Conservation (phyloP, 2,113 vertebrate genomes). For the Colinus virginianus region DNA sequence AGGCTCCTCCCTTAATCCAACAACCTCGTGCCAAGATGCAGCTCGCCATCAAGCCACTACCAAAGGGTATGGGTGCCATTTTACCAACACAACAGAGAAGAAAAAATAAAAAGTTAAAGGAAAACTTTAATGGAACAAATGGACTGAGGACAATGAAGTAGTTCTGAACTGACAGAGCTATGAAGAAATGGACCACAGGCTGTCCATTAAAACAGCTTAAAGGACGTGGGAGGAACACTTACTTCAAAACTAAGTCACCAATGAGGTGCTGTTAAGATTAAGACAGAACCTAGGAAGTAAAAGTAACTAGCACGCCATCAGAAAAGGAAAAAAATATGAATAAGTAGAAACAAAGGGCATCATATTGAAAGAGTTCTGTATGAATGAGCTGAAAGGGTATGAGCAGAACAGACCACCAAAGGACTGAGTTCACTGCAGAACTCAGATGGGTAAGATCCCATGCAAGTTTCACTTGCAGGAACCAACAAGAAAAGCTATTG, state of each 20-base stretch:
- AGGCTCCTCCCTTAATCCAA: background rate
- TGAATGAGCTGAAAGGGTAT: background rate
- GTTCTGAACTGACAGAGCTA: background rate
- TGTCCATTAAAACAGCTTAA: background rate
- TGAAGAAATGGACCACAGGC: background rate
- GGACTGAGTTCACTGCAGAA: background rate
- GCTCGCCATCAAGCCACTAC: background rate
- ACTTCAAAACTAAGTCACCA: background rate
- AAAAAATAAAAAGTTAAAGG: background rate
- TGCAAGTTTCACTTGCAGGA: background rate
- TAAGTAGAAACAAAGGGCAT: fast-evolving
- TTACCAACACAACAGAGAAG: background rate
- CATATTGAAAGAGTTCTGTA: background rate
- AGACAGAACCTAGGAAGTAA: background rate
- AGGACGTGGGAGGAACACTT: background rate
- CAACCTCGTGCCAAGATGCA: background rate
- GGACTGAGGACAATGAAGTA: background rate
- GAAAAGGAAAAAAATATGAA: background rate
- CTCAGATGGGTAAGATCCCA: background rate
- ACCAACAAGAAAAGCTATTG: background rate
- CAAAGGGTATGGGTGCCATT: background rate
- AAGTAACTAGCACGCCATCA: background rate
- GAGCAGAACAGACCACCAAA: background rate
- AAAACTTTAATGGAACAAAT: background rate
- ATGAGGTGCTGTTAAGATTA: background rate